A percentile compares a stretch with the other conserved stretches of the same genome.
Conservation (phyloP, 2,888 invertebrate genomes). For the Dryococelus australis region DNA sequence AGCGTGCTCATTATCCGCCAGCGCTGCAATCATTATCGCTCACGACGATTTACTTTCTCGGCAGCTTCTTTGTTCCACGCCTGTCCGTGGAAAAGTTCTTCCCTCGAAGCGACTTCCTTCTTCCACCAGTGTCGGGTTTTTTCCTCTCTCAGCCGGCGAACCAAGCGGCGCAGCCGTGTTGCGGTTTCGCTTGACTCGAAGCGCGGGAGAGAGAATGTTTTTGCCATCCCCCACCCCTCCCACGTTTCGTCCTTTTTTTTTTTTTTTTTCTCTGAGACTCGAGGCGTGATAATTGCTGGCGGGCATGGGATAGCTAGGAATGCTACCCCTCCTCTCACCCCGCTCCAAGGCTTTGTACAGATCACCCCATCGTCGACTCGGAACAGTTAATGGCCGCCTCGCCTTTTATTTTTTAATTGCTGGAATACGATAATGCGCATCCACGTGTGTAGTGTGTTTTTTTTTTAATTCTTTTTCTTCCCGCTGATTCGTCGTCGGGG, state of each 20-base stretch:
- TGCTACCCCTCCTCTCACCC: neutral
- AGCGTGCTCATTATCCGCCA: neutral
- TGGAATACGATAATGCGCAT: neutral
- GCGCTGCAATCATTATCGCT: neutral
- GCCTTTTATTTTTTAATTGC: neutral
- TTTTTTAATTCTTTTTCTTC: neutral
- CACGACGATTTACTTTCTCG: neutral
- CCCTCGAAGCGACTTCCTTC: neutral
- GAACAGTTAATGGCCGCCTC: neutral
- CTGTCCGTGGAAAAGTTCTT: neutral
- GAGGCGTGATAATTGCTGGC: neutral
- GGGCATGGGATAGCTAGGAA: neutral
- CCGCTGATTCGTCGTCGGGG: neutral
- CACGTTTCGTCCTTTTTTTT: neutral
- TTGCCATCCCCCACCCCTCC: neutral
- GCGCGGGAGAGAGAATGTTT: neutral
- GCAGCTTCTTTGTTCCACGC: neutral
- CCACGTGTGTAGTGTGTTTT: conserved; percentile 9
- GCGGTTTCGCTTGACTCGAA: neutral
- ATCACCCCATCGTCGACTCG: neutral
- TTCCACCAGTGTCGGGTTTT: neutral
- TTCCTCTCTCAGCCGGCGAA: neutral
- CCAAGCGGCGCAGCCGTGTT: neutral
- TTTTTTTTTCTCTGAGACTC: neutral
- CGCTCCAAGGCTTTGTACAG: neutral